phyloP scores from a whole-genome alignment of 2,113 vertebrate genomes.

The Sphaerodactylus townsendi region DNA sequence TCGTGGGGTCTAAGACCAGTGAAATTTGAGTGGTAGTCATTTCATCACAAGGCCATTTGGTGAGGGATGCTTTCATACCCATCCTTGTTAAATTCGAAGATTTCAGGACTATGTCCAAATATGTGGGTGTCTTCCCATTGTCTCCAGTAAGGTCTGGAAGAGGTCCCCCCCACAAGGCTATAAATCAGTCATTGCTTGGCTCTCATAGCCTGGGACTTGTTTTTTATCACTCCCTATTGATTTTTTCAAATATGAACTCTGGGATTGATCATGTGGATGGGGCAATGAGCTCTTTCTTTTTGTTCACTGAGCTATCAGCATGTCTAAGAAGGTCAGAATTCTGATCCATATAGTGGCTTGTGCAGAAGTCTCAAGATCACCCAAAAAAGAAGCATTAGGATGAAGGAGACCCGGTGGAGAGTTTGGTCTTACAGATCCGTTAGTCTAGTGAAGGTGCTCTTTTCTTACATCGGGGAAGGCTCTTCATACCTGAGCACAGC shows the following conservation, averaged over 20 bases:
- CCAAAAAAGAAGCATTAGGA: not conserved
- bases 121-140: not conserved
- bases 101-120: not conserved
- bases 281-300: not conserved
- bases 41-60: not conserved
- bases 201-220: not conserved
- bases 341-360: not conserved
- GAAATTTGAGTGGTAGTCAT: not conserved
- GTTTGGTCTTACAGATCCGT: not conserved
- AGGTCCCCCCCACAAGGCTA: not conserved
- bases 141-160: not conserved
- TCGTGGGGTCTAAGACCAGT: not conserved
- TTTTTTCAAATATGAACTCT: conserved; percentile 10
- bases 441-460: no score
- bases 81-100: not conserved
- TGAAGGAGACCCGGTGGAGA: not conserved
- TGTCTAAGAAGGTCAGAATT: not conserved
- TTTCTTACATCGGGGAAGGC: no score
- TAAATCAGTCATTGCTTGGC: not conserved
- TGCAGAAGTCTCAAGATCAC: not conserved
- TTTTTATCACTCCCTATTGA: not conserved
- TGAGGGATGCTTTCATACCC: not conserved
- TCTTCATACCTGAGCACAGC: no score
- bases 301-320: not conserved
- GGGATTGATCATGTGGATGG: not conserved